Percentiles rank a stretch among this genome's conserved stretches.
phyloP scores from a whole-genome alignment of 2,888 invertebrate species.

The Clunio marinus region DNA sequence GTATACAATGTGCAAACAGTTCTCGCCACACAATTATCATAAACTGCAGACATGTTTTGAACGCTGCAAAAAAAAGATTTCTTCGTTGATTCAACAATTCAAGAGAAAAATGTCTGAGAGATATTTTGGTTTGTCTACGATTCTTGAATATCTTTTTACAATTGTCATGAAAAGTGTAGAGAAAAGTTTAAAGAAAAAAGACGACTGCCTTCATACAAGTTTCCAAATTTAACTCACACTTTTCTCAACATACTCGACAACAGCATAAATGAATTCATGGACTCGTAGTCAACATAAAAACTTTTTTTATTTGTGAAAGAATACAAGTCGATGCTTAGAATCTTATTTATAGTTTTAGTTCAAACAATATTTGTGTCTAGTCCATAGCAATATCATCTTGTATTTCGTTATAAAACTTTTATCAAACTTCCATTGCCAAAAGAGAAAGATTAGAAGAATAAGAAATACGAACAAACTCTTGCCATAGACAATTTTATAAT shows the following conservation, averaged over 20 bases:
- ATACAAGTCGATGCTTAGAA: conserved; percentile 5
- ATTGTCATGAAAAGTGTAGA: not conserved
- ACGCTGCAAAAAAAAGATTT: no score
- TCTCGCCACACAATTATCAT: no score
- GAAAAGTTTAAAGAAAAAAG: not conserved
- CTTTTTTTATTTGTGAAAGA: conserved; percentile 15
- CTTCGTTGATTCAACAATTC: no score
- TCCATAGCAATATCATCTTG: not conserved
- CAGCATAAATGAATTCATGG: not conserved
- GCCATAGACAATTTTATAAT: conserved; percentile 38
- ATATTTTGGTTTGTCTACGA: no score
- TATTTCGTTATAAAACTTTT: conserved; percentile 22
- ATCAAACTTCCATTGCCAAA: not conserved
- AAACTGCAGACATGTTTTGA: no score
- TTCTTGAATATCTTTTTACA: no score
- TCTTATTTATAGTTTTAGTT: no score
- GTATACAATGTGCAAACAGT: no score
- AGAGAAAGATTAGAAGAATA: conserved; percentile 35
- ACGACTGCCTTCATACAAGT: not conserved
- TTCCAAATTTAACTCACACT: not conserved
- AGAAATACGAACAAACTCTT: conserved; percentile 24
- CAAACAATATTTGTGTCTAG: not conserved
- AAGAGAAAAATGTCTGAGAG: no score
- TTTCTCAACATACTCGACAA: not conserved
- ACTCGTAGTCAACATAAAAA: not conserved